Evolutionary conservation across 2,797 vertebrate genomes (phyloP), one percentile per base, ranked within the genome.

Genomic region (Crax fasciolata): DNA sequence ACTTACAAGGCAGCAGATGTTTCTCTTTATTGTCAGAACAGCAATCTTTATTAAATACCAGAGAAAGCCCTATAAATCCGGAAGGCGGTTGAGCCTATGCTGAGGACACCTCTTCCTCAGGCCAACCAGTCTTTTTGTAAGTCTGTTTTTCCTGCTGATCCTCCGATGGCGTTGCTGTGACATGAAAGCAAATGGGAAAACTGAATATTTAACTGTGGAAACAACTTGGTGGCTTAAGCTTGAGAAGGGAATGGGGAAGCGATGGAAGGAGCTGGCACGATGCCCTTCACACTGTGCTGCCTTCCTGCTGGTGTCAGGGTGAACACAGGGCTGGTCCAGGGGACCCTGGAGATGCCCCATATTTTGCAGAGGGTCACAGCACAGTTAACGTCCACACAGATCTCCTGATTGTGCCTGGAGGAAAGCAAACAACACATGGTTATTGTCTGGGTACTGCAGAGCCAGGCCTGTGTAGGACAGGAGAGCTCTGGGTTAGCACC

Each of bases 1-100:
- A 70, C 62, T 78, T 82, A 35, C 28, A 86, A 63, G 72, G 71
- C 75, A 94, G 89, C 94, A 96, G 95, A 96, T 97, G 94, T 95
- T 97, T 95, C 78, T 90, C 89, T 95, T 97, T 96, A 94, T 92
- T 95, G 87, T 96, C 84, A 74, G 79, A 86, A 71, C 55, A 84
- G 84, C 87, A 70, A 77, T 93, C 93, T 94, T 97, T 96, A 96
- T 97, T 97, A 93, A 97, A 97, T 94, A 95, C 95, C 95, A 93
- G 91, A 88, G 86, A 91, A 93, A 97, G 76, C 86, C 90, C 80
- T 83, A 83, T 73, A 95, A 94, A 97, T 94, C 91, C 63, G 28
- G 87, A 91, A 96, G 84, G 87, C 70, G 8, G 75, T 74, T 41
- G 67, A 55, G 88, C 52, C 91, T 76, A 13, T 73, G 71, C 78